Percentiles rank a stretch among this genome's conserved stretches.
phyloP scores from a whole-genome alignment of 2,113 vertebrate genomes.

The Tylochromis polylepis region DNA sequence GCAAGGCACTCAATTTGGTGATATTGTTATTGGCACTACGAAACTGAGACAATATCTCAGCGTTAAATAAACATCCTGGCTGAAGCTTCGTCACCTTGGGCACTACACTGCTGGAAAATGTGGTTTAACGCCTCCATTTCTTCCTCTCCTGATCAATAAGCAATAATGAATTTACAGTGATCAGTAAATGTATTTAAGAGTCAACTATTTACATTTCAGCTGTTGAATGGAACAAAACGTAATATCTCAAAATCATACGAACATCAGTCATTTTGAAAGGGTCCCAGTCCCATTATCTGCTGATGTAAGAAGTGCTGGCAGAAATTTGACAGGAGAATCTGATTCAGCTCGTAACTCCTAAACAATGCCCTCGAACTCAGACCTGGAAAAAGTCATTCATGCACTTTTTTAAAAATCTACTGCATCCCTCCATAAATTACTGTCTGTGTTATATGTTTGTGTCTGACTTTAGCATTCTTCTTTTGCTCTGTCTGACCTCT shows the following conservation, averaged over 20 bases:
- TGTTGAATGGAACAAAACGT: not conserved
- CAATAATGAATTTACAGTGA: not conserved
- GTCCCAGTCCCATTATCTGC: fast-evolving
- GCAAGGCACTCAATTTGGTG: fast-evolving
- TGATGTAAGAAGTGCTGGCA: not conserved
- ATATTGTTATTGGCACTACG: not conserved
- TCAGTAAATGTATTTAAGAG: not conserved
- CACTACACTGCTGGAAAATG: fast-evolving
- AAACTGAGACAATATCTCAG: not conserved
- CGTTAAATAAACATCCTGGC: too few relatives aligned
- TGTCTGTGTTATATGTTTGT: not conserved
- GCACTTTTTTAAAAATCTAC: not conserved
- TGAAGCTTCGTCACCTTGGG: too few relatives aligned
- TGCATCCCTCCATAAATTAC: not conserved
- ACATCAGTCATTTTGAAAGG: not conserved
- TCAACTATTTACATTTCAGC: not conserved
- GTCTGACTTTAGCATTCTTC: not conserved
- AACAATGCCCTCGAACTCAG: not conserved
- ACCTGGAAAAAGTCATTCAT: not conserved
- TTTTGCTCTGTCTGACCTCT: not conserved
- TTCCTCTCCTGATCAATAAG: not conserved
- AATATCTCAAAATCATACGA: not conserved
- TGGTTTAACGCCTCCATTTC: not conserved
- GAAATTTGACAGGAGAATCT: not conserved
- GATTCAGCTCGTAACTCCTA: not conserved